Base-by-base conservation (phyloP, 1,140 invertebrate genomes). In the Zaprionus ornatus region DNA sequence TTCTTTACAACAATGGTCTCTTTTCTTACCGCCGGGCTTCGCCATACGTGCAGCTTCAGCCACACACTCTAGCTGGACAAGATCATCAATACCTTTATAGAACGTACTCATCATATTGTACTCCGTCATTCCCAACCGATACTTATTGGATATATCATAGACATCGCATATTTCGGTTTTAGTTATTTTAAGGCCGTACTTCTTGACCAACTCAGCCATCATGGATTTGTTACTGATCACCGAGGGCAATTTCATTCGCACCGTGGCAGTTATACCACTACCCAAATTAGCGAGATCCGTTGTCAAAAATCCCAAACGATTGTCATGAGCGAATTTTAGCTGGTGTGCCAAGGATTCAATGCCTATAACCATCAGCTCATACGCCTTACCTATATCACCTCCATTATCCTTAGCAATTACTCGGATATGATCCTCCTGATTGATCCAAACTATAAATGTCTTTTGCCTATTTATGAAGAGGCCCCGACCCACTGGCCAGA, bases 241-340 rank as follows among this genome's bases (percentile, higher is more conserved):
- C 93, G 98, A 98, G 48, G 99, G 98, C 82, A 99, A 94, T 93
- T 97, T 97, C 92, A 99, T 99, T 94, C 99, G 99, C 66, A 99
- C 99, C 19, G 98, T 99, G 15, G 99, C 98, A 75, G 99, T 96
- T 40, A 99, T 96, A 7, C 98, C 99, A 50, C 98, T 99, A 35
- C 99, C 98, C 93, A 99, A 93, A 94, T 99, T 99, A 90, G 98
- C 98, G 35, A 98, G 98, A 94, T 98, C 99, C 96, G 99, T 99
- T 61, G 98, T 99, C 52, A 99, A 94, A 95, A 97, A 99, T 55
- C 99, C 99, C 55, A 99, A 95, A 55, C 97, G 95, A 76, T 98
- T 96, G 82, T 98, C 95, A 90, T 97, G 96, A 27, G 96, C 97
- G 95, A 99, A 99, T 4, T 97, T 95, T 68, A 98, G 92, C 77